phyloP scores from a whole-genome alignment of 2,797 vertebrate genomes.

The Pseudochirops cupreus region DNA sequence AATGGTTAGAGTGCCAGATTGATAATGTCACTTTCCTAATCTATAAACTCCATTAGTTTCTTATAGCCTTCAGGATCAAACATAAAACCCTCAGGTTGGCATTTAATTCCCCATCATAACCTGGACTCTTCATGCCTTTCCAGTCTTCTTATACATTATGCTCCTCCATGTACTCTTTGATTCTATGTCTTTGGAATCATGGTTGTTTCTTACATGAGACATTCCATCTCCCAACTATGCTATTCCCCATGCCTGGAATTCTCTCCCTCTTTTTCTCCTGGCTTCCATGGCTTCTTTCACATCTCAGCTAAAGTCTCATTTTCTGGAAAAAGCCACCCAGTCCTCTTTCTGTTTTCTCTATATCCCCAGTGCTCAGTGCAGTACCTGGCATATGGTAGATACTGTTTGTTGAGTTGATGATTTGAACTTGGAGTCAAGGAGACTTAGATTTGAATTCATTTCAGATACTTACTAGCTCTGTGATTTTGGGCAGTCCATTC shows the following conservation, averaged over 20 bases:
- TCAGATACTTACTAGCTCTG: background rate
- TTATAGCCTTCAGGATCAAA: background rate
- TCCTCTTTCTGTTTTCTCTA: background rate
- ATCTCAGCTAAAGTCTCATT: background rate
- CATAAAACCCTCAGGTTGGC: background rate
- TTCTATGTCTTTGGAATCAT: background rate
- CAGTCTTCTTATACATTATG: background rate
- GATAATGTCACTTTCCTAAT: background rate
- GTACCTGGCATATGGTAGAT: background rate
- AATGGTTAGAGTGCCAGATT: background rate
- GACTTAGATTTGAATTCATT: background rate
- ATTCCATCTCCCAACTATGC: background rate
- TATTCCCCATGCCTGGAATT: background rate
- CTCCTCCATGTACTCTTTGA: background rate
- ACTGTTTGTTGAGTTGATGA: background rate
- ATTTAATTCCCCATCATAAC: background rate
- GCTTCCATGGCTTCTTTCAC: background rate
- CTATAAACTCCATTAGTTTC: background rate
- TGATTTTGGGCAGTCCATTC: background rate
- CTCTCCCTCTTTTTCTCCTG: background rate
- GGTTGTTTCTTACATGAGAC: background rate
- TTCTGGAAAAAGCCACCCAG: background rate
- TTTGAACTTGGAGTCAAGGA: background rate
- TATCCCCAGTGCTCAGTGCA: background rate
- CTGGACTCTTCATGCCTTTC: background rate